phyloP scores from a whole-genome alignment of 2,888 invertebrate species.

The Erpobdella octoculata region DNA sequence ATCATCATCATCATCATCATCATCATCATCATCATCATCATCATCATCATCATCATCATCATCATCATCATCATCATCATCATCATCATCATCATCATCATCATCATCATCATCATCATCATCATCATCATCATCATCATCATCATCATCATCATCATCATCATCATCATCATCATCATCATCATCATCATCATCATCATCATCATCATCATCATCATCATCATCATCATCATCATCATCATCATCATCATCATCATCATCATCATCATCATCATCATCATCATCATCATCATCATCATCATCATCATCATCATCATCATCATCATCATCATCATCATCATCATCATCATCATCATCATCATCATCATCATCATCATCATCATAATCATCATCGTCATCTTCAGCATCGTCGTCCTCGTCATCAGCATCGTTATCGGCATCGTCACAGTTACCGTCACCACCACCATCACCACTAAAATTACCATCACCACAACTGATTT shows the following conservation, averaged over 20 bases:
- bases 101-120: conserved; percentile 24
- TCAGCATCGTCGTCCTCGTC: no score
- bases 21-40: background rate
- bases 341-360: background rate
- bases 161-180: background rate
- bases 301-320: background rate
- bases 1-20: conserved; percentile 23
- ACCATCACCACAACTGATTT: background rate
- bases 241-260: background rate
- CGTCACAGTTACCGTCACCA: conserved; percentile 1
- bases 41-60: conserved; percentile 18
- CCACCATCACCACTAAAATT: background rate
- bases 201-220: background rate
- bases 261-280: background rate
- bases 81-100: background rate
- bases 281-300: background rate
- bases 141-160: background rate
- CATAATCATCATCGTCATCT: no score
- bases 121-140: background rate
- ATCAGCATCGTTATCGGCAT: no score
- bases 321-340: background rate
- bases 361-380: conserved; percentile 1
- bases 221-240: background rate
- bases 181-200: background rate
- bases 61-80: conserved; percentile 2